Percentiles rank a stretch among this genome's conserved stretches.
Conservation (phyloP, 2,113 vertebrate species). For the Cairina moschata region DNA sequence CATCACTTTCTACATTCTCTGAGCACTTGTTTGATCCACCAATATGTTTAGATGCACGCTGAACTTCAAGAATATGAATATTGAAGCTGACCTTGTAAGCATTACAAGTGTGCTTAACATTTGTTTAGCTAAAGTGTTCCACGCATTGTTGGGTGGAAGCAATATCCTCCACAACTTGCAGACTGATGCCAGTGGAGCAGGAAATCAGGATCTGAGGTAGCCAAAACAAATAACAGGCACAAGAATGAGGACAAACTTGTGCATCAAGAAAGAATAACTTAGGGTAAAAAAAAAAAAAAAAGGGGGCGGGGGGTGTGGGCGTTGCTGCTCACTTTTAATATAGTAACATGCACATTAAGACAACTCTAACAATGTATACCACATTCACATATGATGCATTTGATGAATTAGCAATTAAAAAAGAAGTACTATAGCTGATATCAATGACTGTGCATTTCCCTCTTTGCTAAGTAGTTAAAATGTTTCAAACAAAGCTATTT, state of each 20-base stretch:
- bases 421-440: neutral
- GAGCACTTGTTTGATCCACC: neutral
- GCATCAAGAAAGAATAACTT: neutral
- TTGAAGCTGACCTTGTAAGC: neutral
- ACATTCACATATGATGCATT: neutral
- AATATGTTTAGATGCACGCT: neutral
- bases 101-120: neutral
- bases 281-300: neutral
- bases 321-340: neutral
- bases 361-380: neutral
- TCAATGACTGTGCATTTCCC: neutral
- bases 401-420: neutral
- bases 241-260: neutral
- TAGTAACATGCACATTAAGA: neutral
- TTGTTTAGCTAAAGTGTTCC: neutral
- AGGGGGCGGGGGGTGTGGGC: rapidly evolving
- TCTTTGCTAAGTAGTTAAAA: neutral
- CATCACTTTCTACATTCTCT: neutral
- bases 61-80: neutral
- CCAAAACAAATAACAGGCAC: neutral
- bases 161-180: neutral
- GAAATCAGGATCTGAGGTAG: neutral
- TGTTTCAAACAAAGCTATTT: neutral
- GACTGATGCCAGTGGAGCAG: neutral
- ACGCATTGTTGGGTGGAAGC: neutral